phyloP scores from a whole-genome alignment of 2,888 invertebrate genomes.

The Leucania comma region DNA sequence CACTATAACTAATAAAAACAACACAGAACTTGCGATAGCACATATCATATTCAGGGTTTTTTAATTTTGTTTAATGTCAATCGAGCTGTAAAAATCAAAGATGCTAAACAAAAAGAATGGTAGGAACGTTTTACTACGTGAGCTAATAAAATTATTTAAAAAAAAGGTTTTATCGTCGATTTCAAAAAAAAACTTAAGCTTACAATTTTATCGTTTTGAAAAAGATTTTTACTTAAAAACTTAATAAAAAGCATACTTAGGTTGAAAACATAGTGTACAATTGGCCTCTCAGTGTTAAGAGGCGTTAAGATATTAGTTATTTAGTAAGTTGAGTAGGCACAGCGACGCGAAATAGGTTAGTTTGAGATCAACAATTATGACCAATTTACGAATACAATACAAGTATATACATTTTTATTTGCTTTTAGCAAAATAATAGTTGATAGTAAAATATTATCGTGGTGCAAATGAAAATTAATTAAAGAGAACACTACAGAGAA shows the following conservation, averaged over 20 bases:
- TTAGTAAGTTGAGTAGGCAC: background rate
- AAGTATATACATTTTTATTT: background rate
- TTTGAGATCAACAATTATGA: conserved; percentile 37
- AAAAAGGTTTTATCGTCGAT: too few species aligned
- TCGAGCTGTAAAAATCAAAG: background rate
- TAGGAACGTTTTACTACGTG: too few species aligned
- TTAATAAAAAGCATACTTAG: background rate
- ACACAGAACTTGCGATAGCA: conserved; percentile 5
- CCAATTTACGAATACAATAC: background rate
- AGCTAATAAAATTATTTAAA: too few species aligned
- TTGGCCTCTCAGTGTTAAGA: background rate
- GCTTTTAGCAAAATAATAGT: background rate
- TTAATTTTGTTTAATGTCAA: background rate
- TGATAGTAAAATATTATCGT: background rate
- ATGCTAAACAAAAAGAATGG: too few species aligned
- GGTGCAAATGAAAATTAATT: background rate
- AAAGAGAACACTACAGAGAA: background rate
- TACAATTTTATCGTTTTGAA: too few species aligned
- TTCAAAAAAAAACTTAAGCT: too few species aligned
- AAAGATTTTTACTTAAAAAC: too few species aligned
- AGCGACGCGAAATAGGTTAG: background rate
- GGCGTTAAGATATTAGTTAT: background rate
- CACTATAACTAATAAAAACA: conserved; percentile 42
- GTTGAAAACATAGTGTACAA: background rate
- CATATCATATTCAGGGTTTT: background rate